A percentile compares a stretch with the other conserved stretches of the same genome.
Conservation (phyloP, 1,140 invertebrate species). For the Meloidogyne chitwoodi region DNA sequence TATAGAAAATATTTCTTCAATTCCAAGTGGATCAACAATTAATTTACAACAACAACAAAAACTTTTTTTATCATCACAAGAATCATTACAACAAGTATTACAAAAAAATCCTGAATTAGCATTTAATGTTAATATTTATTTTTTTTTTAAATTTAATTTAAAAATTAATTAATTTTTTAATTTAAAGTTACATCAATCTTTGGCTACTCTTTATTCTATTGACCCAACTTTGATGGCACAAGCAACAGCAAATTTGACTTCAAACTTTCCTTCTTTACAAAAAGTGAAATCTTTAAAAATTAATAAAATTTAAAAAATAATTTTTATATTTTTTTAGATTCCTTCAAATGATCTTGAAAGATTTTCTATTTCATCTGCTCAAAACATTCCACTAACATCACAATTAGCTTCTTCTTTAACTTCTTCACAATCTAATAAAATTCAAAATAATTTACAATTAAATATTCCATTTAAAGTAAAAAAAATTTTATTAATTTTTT, state of each 20-base stretch:
- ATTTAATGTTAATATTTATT: background rate
- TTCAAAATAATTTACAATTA: background rate
- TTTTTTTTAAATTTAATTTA: background rate
- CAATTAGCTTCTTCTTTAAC: slow-evolving; percentile 12
- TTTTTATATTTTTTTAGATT: background rate
- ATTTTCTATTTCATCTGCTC: background rate
- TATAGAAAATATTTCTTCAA: background rate
- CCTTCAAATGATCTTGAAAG: background rate
- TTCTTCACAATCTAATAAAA: background rate
- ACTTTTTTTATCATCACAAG: background rate
- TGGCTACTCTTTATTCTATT: slow-evolving; percentile 22
- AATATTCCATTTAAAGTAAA: slow-evolving; percentile 11
- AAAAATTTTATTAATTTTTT: background rate
- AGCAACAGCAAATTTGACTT: background rate
- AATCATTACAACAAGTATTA: slow-evolving; percentile 15
- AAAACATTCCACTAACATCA: slow-evolving; percentile 1
- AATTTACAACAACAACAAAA: background rate
- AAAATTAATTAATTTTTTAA: background rate
- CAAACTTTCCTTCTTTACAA: background rate
- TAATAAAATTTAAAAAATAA: too few relatives aligned
- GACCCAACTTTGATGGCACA: slow-evolving; percentile 18
- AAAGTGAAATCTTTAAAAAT: background rate
- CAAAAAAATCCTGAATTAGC: slow-evolving; percentile 21
- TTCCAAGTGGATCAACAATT: background rate
- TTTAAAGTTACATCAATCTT: slow-evolving; percentile 21